Base-by-base conservation (phyloP, 2,797 vertebrate species). In the Melanotaenia pygmaea region DNA sequence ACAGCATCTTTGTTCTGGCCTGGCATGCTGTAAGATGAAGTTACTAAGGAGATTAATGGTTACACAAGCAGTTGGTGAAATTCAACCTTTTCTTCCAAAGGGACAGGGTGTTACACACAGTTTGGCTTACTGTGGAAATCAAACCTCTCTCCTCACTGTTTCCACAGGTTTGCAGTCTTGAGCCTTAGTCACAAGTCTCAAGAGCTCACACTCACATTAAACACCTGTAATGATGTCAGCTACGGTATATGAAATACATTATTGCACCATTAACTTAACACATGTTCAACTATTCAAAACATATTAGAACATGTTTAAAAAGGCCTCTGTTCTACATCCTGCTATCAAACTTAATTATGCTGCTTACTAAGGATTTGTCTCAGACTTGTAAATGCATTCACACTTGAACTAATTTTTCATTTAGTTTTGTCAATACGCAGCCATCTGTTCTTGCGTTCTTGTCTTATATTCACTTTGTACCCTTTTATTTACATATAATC, bases 31-130 rank as follows among this genome's bases (percentile, higher is more conserved):
- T 69, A 50, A 57, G 67, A 77, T 81, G 72, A 82, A 80, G 64
- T 77, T 59, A 74, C 62, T 70, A 82, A 92, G 82, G n/a, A 84
- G 91, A 91, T 91, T 90, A 90, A 82, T 69, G 47, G 72, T 92
- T 90, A 90, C 73, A 87, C 87, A 93, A 91, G 66, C 73, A 77
- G 70, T 72, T 73, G 70, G 77, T 73, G 40, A 79, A 88, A 77
- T 82, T 86, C 80, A 77, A 78, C 71, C 40, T 72, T 78, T 86
- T 64, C 61, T 73, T 79, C 11, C 59, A 60, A 53, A 77, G 34
- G 67, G 67, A 80, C 62, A 71, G 69, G 77, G 59, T 74, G 64
- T 79, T 79, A 76, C 80, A 73, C 80, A 86, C 59, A 72, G 53
- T n/a, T 73, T 59, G 51, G 57, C 58, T 47, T 37, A 58, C 40